Conservation (phyloP, 23 tunicate genomes). For the Clavelina lepadiformis region DNA sequence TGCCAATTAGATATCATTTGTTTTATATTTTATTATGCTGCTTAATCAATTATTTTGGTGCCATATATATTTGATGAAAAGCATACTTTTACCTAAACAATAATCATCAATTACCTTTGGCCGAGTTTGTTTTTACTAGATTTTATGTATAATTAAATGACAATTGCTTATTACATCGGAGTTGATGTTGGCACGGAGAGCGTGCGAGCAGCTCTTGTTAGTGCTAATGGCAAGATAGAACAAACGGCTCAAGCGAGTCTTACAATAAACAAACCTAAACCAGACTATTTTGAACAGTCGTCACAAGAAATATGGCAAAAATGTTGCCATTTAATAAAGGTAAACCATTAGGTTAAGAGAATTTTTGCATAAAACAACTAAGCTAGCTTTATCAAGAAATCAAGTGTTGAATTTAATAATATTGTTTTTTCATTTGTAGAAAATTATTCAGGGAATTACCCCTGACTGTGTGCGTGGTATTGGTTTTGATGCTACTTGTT, state of each 20-base stretch:
- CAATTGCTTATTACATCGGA: conserved; percentile 51
- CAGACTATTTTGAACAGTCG: conserved; percentile 65
- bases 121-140: neutral
- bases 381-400: too few relatives aligned
- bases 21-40: too few relatives aligned
- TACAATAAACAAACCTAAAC: conserved; percentile 28
- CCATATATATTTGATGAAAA: too few relatives aligned
- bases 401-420: too few relatives aligned
- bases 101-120: neutral
- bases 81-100: neutral
- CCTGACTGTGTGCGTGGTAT: conserved; percentile 85
- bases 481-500: conserved; percentile 97
- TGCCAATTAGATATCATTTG: too few relatives aligned
- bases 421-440: too few relatives aligned
- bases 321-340: conserved; percentile 51
- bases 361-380: conserved; percentile 2
- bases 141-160: neutral
- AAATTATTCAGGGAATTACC: too few relatives aligned
- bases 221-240: conserved; percentile 31
- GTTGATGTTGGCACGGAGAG: conserved; percentile 90
- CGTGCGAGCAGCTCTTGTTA: conserved; percentile 80
- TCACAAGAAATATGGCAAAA: conserved; percentile 67
- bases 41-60: too few relatives aligned
- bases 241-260: conserved; percentile 20
- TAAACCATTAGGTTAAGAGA: conserved; percentile 5